phyloP scores from a whole-genome alignment of 2,888 invertebrate species.

The Chalcosyrphus nemorum region DNA sequence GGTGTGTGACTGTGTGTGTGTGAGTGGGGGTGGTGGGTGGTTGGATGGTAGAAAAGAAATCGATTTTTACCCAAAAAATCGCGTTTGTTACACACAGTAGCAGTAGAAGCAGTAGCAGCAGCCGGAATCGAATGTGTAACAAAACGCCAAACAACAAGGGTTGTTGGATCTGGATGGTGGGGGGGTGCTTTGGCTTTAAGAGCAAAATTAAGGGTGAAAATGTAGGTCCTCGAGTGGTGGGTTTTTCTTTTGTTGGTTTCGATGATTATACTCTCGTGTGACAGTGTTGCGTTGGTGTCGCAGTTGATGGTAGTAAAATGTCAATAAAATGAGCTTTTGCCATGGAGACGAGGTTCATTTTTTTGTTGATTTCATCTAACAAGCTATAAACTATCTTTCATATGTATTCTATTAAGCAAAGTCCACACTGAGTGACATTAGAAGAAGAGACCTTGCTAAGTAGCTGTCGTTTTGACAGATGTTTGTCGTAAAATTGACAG shows the following conservation, averaged over 20 bases:
- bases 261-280: constrained; percentile 6
- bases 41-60: constrained; percentile 77
- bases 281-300: constrained; percentile 51
- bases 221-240: constrained; percentile 47
- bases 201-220: constrained; percentile 66
- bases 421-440: too few relatives aligned
- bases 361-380: too few relatives aligned
- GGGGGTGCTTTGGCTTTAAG: constrained; percentile 44
- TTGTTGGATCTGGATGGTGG: constrained; percentile 37
- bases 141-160: constrained; percentile 39
- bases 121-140: constrained; percentile 57
- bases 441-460: too few relatives aligned
- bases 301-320: not conserved
- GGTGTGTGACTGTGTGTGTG: constrained; percentile 44
- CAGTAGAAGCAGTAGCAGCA: constrained; percentile 22
- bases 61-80: constrained; percentile 76
- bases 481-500: too few relatives aligned
- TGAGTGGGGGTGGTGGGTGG: not conserved
- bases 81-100: constrained; percentile 33
- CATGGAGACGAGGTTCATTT: not conserved
- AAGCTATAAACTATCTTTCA: too few relatives aligned
- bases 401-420: too few relatives aligned
- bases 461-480: too few relatives aligned
- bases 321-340: too few relatives aligned
- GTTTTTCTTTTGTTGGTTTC: not conserved